Evolutionary conservation across 2,113 vertebrate species (phyloP).

Genomic region (Chaetops frenatus): DNA sequence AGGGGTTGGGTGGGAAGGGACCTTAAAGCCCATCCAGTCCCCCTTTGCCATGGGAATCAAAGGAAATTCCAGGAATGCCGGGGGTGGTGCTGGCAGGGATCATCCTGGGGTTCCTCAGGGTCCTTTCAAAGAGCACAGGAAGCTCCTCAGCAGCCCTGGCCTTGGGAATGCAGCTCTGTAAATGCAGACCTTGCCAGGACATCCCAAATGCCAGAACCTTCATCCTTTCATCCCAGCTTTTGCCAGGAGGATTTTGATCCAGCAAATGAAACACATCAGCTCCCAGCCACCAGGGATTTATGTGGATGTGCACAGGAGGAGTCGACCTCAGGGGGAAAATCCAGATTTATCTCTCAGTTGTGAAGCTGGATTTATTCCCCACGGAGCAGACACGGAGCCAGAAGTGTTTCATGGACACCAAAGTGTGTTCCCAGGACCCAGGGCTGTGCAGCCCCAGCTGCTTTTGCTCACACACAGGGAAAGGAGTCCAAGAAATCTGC

Average conservation of each 20-base stretch:
- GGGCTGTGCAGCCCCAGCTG: not conserved
- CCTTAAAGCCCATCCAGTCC: not conserved
- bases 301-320: not conserved
- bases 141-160: not conserved
- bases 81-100: not conserved
- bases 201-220: too few relatives aligned
- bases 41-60: not conserved
- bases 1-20: not conserved
- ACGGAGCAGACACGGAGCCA: not conserved
- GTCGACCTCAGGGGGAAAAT: not conserved
- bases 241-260: not conserved
- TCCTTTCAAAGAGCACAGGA: not conserved
- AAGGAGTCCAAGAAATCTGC: not conserved
- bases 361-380: not conserved
- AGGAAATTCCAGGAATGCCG: not conserved
- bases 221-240: not conserved
- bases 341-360: not conserved
- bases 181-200: not conserved
- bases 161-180: not conserved
- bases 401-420: not conserved
- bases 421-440: fast-evolving
- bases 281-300: not conserved
- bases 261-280: not conserved
- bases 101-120: not conserved
- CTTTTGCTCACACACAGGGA: not conserved